A percentile compares a stretch with the other conserved stretches of the same genome.
Evolutionary conservation across 2,888 invertebrate species (phyloP).

Genomic region (Pseudanteris insignis): DNA sequence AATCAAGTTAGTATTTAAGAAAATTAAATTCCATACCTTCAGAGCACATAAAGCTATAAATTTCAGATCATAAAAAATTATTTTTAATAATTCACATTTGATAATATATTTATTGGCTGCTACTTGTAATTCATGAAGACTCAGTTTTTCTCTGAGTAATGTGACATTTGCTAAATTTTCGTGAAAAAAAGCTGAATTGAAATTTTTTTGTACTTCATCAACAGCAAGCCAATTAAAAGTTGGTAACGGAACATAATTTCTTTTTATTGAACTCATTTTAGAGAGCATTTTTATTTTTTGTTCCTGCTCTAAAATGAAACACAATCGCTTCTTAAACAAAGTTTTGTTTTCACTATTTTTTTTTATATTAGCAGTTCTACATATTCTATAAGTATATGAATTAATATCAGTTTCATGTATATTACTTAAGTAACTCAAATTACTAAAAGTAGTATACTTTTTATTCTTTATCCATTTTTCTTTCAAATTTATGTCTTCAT

Average conservation of each 20-base stretch:
- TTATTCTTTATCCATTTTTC: constrained; percentile 1
- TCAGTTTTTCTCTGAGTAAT: constrained; percentile 1
- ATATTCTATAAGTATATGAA: background rate
- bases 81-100: constrained; percentile 15
- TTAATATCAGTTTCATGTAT: too few species aligned
- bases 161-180: constrained; percentile 3
- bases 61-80: constrained; percentile 51
- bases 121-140: constrained; percentile 3
- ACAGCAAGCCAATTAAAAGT: background rate
- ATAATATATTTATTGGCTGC: background rate
- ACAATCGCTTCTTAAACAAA: background rate
- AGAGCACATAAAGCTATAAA: constrained; percentile 50
- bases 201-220: background rate
- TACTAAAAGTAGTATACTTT: too few species aligned
- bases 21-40: constrained; percentile 43
- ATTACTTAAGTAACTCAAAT: too few species aligned
- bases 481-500: constrained; percentile 13
- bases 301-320: background rate
- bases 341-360: background rate
- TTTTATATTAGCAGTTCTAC: background rate
- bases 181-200: background rate
- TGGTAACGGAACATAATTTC: background rate
- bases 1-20: background rate
- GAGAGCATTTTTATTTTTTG: background rate
- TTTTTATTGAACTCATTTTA: background rate